Evolutionary conservation across 2,888 invertebrate species (phyloP), one percentile per base, ranked within the genome.

Genomic region (Xestia c-nigrum): DNA sequence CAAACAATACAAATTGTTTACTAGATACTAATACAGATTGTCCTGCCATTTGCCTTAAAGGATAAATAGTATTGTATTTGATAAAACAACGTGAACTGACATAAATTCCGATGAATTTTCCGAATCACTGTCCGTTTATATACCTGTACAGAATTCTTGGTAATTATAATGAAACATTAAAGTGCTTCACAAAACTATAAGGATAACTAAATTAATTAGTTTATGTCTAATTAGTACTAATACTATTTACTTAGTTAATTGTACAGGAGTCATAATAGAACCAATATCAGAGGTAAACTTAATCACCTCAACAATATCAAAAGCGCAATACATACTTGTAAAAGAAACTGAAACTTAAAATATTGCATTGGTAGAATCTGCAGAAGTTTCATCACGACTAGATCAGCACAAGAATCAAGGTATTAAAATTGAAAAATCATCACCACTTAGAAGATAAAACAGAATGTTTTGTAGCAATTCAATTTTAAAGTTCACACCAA

Each of bases 101-200:
- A n/a, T 43, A 12, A 63, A 71, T 80, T 52, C 74, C 38, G 19
- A 80, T 47, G 24, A 71, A 59, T 84, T 81, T 71, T 59, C 63
- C n/a, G 9, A 68, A 64, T 78, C 24, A 78, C 0, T 70, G 21
- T 66, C 61, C 70, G 77, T 65, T 80, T 69, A 10, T 69, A 10
- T 24, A n/a, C 14, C 47, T 46, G 5, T 64, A 63, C 21, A 24
- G 38, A 67, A 63, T 81, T 84, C 84, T 80, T 74, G 46, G 74
- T 63, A 74, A 38, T 55, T 16, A 31, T 31, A 55, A 63, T 67
- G 14, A 57, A 76, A 67, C 55, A 59, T 46, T 65, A 12, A 57
- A 24, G 19, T 75, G 24, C 59, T 59, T 19, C 31, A 31, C 16
- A 31, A 59, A 31, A 61, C 19, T 61, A 61, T 21, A 19, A 81